Evolutionary conservation across 1,140 invertebrate species (phyloP).

Genomic region (Dufourea novaeangliae): DNA sequence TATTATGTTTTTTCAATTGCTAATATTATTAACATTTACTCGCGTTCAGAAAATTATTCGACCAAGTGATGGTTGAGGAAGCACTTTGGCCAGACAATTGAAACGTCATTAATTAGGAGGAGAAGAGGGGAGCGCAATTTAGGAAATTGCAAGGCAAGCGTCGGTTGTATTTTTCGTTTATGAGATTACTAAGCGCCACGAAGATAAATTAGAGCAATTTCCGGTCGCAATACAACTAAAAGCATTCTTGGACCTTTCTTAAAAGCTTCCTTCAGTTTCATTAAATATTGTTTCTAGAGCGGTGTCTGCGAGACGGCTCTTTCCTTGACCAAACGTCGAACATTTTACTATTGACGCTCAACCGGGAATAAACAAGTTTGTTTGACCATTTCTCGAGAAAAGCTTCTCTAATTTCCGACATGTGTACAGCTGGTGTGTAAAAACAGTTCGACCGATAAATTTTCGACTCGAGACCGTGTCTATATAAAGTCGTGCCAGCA

Average conservation of each 20-base stretch:
- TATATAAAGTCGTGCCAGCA: too few species aligned
- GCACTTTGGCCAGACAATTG: not conserved
- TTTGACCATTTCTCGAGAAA: not conserved
- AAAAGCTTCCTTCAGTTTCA: slow-evolving; percentile 29
- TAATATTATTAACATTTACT: too few species aligned
- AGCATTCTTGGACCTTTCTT: slow-evolving; percentile 23
- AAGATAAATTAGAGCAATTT: slow-evolving; percentile 42
- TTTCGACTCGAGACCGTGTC: too few species aligned
- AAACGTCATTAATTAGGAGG: slow-evolving; percentile 25
- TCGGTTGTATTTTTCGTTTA: slow-evolving; percentile 19
- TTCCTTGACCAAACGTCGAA: not conserved
- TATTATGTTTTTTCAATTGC: too few species aligned
- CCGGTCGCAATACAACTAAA: slow-evolving; percentile 38
- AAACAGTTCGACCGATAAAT: too few species aligned
- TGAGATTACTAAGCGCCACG: slow-evolving; percentile 7
- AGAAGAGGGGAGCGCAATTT: slow-evolving; percentile 17
- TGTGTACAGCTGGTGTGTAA: too few species aligned
- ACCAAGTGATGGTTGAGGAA: too few species aligned
- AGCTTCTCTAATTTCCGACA: too few species aligned
- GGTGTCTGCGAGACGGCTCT: not conserved
- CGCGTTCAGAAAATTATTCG: too few species aligned
- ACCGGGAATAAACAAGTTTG: not conserved
- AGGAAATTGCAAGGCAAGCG: slow-evolving; percentile 26
- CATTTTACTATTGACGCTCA: not conserved
- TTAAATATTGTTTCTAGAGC: slow-evolving; percentile 22